These are phyloP conservation scores for Oenanthe oenanthe DNA, from an alignment of 2,113 vertebrate genomes.

Conservation along the genomic window DNA sequence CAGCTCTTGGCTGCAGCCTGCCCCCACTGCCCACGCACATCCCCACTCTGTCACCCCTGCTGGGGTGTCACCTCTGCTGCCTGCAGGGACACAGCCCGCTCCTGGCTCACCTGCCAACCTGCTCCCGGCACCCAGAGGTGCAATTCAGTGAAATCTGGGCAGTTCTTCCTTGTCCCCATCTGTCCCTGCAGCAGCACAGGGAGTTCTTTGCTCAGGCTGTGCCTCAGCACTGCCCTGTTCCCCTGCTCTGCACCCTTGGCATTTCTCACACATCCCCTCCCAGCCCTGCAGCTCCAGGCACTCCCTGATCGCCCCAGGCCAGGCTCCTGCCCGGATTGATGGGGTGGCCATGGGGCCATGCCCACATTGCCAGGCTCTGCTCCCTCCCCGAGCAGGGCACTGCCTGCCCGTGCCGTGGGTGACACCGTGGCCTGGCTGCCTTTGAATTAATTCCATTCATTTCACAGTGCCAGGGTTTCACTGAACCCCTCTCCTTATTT, in stretches of 20 bases:
- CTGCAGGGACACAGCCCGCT: background rate
- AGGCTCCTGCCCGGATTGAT: background rate
- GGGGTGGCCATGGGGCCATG: background rate
- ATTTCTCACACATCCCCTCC: background rate
- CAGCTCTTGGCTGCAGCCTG: background rate
- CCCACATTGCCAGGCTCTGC: background rate
- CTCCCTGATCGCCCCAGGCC: fast-evolving
- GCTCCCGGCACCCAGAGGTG: fast-evolving
- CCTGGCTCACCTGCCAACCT: fast-evolving
- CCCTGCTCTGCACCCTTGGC: fast-evolving
- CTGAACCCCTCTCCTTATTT: slow-evolving; percentile 53
- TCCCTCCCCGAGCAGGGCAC: background rate
- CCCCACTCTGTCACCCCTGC: fast-evolving
- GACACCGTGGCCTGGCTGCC: background rate
- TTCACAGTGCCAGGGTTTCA: slow-evolving; percentile 54
- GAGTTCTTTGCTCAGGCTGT: background rate
- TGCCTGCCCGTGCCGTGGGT: background rate
- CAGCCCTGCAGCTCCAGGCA: fast-evolving
- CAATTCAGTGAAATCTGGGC: background rate
- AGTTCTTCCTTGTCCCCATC: fast-evolving
- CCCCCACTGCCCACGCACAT: background rate
- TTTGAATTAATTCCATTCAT: slow-evolving; percentile 51
- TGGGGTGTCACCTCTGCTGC: background rate
- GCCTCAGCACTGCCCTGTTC: background rate
- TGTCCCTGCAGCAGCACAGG: background rate